A percentile compares a stretch with the other conserved stretches of the same genome.
Evolutionary conservation across 2,797 vertebrate species (phyloP).

Genomic region (Notolabrus celidotus): DNA sequence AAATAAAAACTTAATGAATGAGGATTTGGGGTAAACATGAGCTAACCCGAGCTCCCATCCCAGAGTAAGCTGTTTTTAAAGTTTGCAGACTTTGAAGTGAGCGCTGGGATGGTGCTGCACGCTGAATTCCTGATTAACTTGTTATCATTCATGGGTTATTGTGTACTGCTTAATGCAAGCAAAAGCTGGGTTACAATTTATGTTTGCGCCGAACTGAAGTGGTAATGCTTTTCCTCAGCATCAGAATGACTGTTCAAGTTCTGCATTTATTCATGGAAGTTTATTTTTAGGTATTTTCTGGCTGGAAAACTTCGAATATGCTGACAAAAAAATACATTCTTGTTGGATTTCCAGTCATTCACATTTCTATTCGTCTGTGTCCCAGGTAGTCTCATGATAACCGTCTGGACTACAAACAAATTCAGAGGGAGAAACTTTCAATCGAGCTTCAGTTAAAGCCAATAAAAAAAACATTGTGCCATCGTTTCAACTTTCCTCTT

Average conservation of each 20-base stretch:
- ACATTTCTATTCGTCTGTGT: neutral
- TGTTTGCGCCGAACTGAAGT: conserved; percentile 43
- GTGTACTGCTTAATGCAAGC: conserved; percentile 24
- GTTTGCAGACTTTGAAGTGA: conserved; percentile 60
- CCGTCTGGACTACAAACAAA: conserved; percentile 25
- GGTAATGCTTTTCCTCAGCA: conserved; percentile 17
- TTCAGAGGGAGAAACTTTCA: conserved; percentile 5
- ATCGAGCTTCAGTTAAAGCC: conserved; percentile 37
- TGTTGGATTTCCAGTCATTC: neutral
- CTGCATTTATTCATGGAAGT: conserved; percentile 35
- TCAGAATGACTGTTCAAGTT: conserved; percentile 25
- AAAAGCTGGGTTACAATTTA: conserved; percentile 41
- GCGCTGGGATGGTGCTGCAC: conserved; percentile 35
- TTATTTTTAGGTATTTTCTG: conserved; percentile 5
- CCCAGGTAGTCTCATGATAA: conserved; percentile 1
- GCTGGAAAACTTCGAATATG: conserved; percentile 1
- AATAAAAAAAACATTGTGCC: conserved; percentile 42
- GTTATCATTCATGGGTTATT: conserved; percentile 61
- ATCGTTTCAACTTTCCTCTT: conserved; percentile 65
- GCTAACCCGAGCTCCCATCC: conserved; percentile 38
- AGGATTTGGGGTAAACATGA: conserved; percentile 31
- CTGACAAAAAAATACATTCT: conserved; percentile 4
- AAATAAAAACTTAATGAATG: conserved; percentile 16
- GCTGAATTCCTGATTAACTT: conserved; percentile 59
- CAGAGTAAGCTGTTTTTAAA: conserved; percentile 56